Percentiles rank a stretch among this genome's conserved stretches.
phyloP scores from a whole-genome alignment of 2,113 vertebrate genomes.

The Typhlomys cinereus region DNA sequence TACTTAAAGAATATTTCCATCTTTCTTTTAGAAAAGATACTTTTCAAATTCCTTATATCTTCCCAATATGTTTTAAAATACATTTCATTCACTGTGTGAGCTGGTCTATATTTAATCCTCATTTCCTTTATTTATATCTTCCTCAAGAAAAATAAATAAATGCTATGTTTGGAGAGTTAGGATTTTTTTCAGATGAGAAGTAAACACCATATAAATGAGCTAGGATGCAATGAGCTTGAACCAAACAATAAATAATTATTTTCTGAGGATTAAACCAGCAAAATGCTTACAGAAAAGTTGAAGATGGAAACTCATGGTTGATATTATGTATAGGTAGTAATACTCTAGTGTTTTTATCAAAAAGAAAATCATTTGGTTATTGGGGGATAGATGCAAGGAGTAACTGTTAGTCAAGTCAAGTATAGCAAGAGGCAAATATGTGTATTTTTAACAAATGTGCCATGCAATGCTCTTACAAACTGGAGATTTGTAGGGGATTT shows the following conservation, averaged over 20 bases:
- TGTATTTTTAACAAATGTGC: neutral
- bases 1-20: conserved; percentile 5
- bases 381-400: neutral
- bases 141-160: conserved; percentile 18
- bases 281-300: neutral
- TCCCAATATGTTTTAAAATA: conserved; percentile 22
- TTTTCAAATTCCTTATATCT: neutral
- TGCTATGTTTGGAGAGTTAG: neutral
- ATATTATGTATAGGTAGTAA: neutral
- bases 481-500: neutral
- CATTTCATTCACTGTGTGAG: neutral
- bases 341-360: neutral
- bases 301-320: neutral
- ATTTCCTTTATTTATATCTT: neutral
- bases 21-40: neutral
- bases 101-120: neutral
- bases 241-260: neutral
- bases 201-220: neutral
- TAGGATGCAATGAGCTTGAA: neutral
- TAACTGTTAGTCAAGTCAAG: neutral
- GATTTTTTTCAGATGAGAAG: neutral
- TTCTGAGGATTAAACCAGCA: conserved; percentile 27
- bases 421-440: neutral
- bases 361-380: neutral
- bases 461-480: neutral